phyloP scores from a whole-genome alignment of 2,888 invertebrate genomes.

The Lydus trimaculatus region DNA sequence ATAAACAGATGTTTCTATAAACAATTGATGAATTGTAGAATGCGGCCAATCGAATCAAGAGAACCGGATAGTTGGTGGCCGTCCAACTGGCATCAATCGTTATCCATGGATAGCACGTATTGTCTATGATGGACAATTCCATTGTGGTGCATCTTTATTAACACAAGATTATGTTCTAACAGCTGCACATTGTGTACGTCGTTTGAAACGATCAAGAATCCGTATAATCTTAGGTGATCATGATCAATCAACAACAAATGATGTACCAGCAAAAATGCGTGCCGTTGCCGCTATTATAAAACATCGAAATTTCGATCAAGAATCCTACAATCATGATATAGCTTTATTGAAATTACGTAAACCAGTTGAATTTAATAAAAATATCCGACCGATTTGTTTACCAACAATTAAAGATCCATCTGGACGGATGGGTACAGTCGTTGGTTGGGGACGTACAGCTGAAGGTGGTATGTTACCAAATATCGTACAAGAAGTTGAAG shows the following conservation, averaged over 20 bases:
- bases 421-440: constrained; percentile 78
- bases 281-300: constrained; percentile 80
- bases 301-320: constrained; percentile 84
- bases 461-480: constrained; percentile 83
- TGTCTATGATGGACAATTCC: constrained; percentile 88
- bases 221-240: constrained; percentile 85
- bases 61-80: constrained; percentile 85
- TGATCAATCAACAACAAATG: constrained; percentile 80
- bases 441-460: constrained; percentile 86
- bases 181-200: constrained; percentile 86
- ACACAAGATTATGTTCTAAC: constrained; percentile 86
- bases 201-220: constrained; percentile 80
- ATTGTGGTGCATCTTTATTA: constrained; percentile 84
- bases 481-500: constrained; percentile 82
- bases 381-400: constrained; percentile 79
- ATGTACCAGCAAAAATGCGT: constrained; percentile 81
- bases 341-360: constrained; percentile 80
- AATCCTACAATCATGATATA: constrained; percentile 87
- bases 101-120: constrained; percentile 89
- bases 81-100: constrained; percentile 80
- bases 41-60: constrained; percentile 86
- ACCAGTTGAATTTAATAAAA: constrained; percentile 78
- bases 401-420: constrained; percentile 77
- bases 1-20: constrained; percentile 3
- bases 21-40: constrained; percentile 62